These are phyloP conservation scores for Tridacna crocea DNA, from an alignment of 2,888 invertebrate genomes.

Conservation along the genomic window DNA sequence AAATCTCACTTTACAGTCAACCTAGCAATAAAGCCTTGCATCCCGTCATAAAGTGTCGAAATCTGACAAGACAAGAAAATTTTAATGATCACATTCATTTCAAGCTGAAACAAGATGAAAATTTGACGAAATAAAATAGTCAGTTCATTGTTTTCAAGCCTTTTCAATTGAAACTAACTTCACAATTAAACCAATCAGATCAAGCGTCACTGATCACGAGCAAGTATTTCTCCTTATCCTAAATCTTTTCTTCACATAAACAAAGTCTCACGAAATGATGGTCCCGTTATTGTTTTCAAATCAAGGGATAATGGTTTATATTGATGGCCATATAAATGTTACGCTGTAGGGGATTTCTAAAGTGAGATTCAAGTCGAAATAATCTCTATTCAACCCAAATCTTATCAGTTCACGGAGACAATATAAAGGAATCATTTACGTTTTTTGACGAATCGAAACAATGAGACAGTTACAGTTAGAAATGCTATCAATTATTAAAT, in stretches of 20 bases:
- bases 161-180: conserved; percentile 57
- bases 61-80: conserved; percentile 4
- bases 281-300: conserved; percentile 59
- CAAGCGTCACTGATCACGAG: conserved; percentile 55
- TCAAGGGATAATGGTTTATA: conserved; percentile 21
- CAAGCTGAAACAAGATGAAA: conserved; percentile 59
- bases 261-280: conserved; percentile 28
- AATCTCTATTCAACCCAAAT: conserved; percentile 56
- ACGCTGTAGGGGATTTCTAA: conserved; percentile 62
- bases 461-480: conserved; percentile 61
- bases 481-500: conserved; percentile 50
- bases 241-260: conserved; percentile 38
- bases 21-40: not conserved
- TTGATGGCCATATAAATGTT: conserved; percentile 52
- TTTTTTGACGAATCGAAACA: conserved; percentile 44
- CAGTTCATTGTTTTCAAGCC: conserved; percentile 58
- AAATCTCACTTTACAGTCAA: conserved; percentile 12
- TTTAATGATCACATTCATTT: conserved; percentile 21
- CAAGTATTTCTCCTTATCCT: conserved; percentile 45
- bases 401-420: conserved; percentile 40
- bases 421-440: conserved; percentile 53
- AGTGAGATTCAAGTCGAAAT: conserved; percentile 59
- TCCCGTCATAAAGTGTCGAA: conserved; percentile 14
- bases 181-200: conserved; percentile 53
- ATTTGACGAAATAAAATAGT: conserved; percentile 48